Percentiles rank a stretch among this genome's conserved stretches.
These are phyloP conservation scores for Gallinago stenura DNA, from an alignment of 2,797 vertebrate species.

Conservation along the genomic window DNA sequence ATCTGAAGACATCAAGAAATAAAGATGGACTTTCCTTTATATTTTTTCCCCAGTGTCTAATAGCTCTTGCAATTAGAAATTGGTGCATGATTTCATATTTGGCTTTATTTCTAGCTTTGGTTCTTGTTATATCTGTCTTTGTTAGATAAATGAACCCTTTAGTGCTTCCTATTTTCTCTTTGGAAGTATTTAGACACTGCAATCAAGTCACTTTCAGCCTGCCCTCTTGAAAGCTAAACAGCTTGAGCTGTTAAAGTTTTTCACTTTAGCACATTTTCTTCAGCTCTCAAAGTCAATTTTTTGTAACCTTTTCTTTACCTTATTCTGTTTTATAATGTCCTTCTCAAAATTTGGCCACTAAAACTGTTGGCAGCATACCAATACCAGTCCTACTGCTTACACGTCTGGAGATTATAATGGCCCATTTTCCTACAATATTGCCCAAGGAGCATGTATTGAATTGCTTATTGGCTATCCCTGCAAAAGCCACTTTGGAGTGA, in stretches of 20 bases:
- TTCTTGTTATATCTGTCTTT: constrained; percentile 12
- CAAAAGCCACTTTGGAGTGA: not conserved
- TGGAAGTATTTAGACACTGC: constrained; percentile 14
- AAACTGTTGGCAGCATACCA: not conserved
- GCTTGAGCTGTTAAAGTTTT: constrained; percentile 21
- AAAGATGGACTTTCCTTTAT: not conserved
- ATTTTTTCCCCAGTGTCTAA: not conserved
- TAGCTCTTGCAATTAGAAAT: constrained; percentile 37
- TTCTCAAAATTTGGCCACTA: constrained; percentile 17
- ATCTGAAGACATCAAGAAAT: constrained; percentile 22
- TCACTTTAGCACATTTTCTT: constrained; percentile 1
- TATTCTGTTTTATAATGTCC: constrained; percentile 10
- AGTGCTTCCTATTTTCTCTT: not conserved
- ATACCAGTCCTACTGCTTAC: not conserved
- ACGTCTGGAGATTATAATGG: not conserved
- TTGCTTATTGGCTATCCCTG: fast-evolving
- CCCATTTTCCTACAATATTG: not conserved
- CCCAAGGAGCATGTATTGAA: not conserved
- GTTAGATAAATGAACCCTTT: constrained; percentile 12
- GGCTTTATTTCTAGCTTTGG: not conserved
- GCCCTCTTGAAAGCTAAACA: constrained; percentile 28
- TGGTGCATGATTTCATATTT: constrained; percentile 42
- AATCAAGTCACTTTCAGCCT: constrained; percentile 12
- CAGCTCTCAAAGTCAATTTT: constrained; percentile 19
- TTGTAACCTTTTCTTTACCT: not conserved